Evolutionary conservation across 2,797 vertebrate genomes (phyloP).

Genomic region (Oreochromis grahami): DNA sequence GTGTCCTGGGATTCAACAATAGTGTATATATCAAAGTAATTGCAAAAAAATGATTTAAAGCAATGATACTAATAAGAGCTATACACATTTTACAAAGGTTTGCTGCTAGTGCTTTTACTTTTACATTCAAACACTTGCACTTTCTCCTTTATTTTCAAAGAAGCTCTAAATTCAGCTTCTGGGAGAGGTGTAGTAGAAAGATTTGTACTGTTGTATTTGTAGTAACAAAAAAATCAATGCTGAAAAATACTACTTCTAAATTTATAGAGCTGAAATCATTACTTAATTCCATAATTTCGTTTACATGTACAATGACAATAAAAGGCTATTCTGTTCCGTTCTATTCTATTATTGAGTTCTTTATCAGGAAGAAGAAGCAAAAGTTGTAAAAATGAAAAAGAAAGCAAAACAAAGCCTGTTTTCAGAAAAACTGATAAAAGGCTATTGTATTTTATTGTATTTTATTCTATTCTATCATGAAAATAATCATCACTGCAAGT

Average conservation of each 20-base stretch:
- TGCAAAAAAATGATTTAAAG: background rate
- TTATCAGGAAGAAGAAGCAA: background rate
- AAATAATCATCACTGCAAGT: background rate
- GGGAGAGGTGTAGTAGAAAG: background rate
- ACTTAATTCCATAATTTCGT: background rate
- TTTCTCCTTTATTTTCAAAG: slow-evolving; percentile 79
- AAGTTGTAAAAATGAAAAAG: background rate
- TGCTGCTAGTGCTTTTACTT: background rate
- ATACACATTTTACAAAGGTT: background rate
- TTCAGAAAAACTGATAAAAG: background rate
- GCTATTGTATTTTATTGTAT: background rate
- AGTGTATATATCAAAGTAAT: background rate
- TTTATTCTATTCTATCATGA: background rate
- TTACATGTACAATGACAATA: background rate
- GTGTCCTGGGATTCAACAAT: background rate
- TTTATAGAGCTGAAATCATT: background rate
- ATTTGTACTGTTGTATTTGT: slow-evolving; percentile 13
- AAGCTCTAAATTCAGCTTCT: slow-evolving; percentile 51
- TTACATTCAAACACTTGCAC: background rate
- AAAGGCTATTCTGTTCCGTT: background rate
- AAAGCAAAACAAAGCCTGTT: background rate
- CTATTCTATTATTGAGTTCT: background rate
- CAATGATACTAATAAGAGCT: background rate
- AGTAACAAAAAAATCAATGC: background rate
- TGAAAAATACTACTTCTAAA: background rate